Base-by-base conservation (phyloP, 92 coral and sea anemone species). In the Parazoanthus darwini region DNA sequence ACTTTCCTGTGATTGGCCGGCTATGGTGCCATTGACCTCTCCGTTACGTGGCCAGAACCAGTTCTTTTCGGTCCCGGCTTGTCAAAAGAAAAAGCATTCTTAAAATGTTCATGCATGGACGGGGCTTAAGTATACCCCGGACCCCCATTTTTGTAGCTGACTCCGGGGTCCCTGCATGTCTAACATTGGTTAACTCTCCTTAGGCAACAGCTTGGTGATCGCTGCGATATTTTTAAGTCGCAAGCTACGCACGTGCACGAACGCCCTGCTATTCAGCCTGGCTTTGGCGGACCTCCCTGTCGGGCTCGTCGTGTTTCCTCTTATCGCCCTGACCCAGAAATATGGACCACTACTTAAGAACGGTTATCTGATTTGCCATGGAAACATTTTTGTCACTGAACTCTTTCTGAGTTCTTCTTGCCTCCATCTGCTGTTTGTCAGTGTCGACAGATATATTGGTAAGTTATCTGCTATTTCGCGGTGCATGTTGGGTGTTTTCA, bases 251-350 rank as follows among this genome's bases (percentile, higher is more conserved):
- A 93, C 95, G 0, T 81, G 89, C 18, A 94, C 98, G 88, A 94
- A 93, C 23, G 93, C 95, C 8, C 66, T 94, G 80, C 74, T 94
- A 6, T 91, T 93, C 44, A 94, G 98, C 83, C 92, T 94, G 58
- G 92, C 98, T 66, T 78, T 94, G 56, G 98, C 98, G 8, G 98
- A 94, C 54, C 91, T 94, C n/a, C 95, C 95, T 0, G 98, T 94
- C 26, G 98, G 95, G 5, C 65, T 93, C 38, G 46, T 94, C 13
- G 92, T 94, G 22, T 94, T 94, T 54, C 98, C 98, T 20, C 85
- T 93, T 37, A 94, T 94, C 70, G 77, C 93, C 43, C 63, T 94
- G 23, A 93, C 95, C 3, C 98, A 94, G 90, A 88, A 79, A 78
- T 93, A 91, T 76, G 98, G 98, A 26, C 98, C 96, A 6, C 79